These are phyloP conservation scores for Cephus runcator DNA, from an alignment of 2,888 invertebrate species.

Conservation along the genomic window DNA sequence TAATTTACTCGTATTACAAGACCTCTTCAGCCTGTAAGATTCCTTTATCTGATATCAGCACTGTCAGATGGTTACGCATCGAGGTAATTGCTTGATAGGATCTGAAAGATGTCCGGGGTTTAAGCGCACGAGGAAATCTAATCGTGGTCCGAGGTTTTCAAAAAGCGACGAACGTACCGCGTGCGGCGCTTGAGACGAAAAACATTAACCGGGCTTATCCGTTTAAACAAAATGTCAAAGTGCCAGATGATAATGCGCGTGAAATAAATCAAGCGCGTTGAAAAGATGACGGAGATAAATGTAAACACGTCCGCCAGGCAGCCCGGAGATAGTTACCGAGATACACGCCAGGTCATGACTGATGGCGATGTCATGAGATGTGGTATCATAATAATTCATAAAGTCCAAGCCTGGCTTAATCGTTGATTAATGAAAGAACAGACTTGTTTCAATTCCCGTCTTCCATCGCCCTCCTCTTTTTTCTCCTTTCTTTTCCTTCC, in stretches of 20 bases:
- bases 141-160: not conserved
- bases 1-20: no score
- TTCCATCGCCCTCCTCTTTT: constrained; percentile 32
- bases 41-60: not conserved
- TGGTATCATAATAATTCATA: constrained; percentile 65
- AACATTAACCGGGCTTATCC: constrained; percentile 58
- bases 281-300: constrained; percentile 66
- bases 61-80: not conserved
- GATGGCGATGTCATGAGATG: constrained; percentile 64
- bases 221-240: constrained; percentile 64
- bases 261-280: constrained; percentile 64
- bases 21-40: not conserved
- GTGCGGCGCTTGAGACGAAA: constrained; percentile 27
- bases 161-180: constrained; percentile 2
- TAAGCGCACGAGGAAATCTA: not conserved
- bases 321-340: constrained; percentile 52
- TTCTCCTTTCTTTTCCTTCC: constrained; percentile 16
- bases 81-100: not conserved
- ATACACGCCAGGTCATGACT: constrained; percentile 59
- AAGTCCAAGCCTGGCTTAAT: constrained; percentile 58
- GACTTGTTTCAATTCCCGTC: constrained; percentile 48
- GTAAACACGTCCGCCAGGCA: constrained; percentile 56
- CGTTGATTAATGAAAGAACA: constrained; percentile 63
- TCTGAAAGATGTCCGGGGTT: not conserved
- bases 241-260: constrained; percentile 62